phyloP scores from a whole-genome alignment of 1,140 invertebrate genomes.

The Gonatopus flavifemur region DNA sequence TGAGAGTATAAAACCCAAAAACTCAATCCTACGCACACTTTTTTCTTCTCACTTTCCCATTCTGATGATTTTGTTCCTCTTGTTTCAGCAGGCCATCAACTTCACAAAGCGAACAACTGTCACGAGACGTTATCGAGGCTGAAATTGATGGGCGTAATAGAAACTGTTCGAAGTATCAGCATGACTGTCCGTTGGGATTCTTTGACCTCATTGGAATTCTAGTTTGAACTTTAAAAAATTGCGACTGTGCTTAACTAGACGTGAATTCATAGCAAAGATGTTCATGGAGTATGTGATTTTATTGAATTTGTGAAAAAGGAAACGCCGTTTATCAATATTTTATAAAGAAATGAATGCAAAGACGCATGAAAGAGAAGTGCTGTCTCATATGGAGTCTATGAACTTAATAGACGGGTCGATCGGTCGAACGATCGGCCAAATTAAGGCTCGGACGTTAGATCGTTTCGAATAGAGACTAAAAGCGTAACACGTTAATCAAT shows the following conservation, averaged over 20 bases:
- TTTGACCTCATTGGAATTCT: slow-evolving; percentile 55
- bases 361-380: neutral
- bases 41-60: too few species aligned
- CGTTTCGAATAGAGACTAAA: too few species aligned
- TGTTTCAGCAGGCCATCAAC: slow-evolving; percentile 48
- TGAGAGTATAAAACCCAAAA: too few species aligned
- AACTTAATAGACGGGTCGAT: too few species aligned
- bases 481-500: slow-evolving; percentile 12
- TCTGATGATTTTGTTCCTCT: slow-evolving; percentile 1
- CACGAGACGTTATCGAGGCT: slow-evolving; percentile 48
- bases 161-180: slow-evolving; percentile 50
- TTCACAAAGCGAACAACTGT: slow-evolving; percentile 45
- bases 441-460: too few species aligned
- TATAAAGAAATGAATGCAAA: neutral
- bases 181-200: slow-evolving; percentile 50
- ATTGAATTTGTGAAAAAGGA: too few species aligned
- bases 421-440: too few species aligned
- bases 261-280: too few species aligned
- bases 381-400: too few species aligned
- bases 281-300: too few species aligned
- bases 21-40: too few species aligned
- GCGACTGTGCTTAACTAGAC: slow-evolving; percentile 12
- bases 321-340: too few species aligned
- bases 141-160: slow-evolving; percentile 50
- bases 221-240: slow-evolving; percentile 27